Evolutionary conservation across 2,797 vertebrate species (phyloP), one percentile per base, ranked within the genome.

Genomic region (Lycodopsis pacificus): DNA sequence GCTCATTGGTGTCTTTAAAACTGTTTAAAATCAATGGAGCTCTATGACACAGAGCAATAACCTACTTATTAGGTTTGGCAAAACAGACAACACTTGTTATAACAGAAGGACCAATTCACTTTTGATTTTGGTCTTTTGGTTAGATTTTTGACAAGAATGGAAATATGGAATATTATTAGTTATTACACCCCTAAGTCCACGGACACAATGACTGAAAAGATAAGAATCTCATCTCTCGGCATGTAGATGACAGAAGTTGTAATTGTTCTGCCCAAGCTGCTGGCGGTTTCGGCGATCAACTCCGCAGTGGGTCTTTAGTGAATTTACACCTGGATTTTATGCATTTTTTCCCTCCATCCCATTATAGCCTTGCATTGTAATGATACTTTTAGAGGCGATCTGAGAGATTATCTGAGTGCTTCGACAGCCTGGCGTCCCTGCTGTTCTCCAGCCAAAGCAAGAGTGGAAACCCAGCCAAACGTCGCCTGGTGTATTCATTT

Each of bases 401-500:
- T 38, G 11, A n/a, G 7, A 58, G 27, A 48, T 70, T 75, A 70
- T 70, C 70, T 54, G 49, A 70, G 38, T n/a, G 63, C 54, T 58
- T 71, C 59, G 44, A 22, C 73, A 80, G 51, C 67, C 79, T 76
- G 71, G 66, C 66, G 58, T 83, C 69, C 22, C 58, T 54, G 57
- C 61, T 83, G 84, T 58, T 79, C 32, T 36, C 57, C 46, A 34
- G 83, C 82, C 84, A 84, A 88, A 73, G 25, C 32, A 34, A 34
- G 32, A 74, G 19, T 8, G 66, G 48, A 86, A 83, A 67, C 49
- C 4, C 51, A n/a, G 71, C 80, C 84, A 83, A 71, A 73, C 51
- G 48, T 40, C 69, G 63, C 62, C 62, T 44, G 65, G 48, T 66
- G 46, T 59, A 59, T 65, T 71, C 61, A 68, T 80, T 79, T 80